Evolutionary conservation across 2,888 invertebrate genomes (phyloP), one percentile per base, ranked within the genome.

Genomic region (Taenaris catops): DNA sequence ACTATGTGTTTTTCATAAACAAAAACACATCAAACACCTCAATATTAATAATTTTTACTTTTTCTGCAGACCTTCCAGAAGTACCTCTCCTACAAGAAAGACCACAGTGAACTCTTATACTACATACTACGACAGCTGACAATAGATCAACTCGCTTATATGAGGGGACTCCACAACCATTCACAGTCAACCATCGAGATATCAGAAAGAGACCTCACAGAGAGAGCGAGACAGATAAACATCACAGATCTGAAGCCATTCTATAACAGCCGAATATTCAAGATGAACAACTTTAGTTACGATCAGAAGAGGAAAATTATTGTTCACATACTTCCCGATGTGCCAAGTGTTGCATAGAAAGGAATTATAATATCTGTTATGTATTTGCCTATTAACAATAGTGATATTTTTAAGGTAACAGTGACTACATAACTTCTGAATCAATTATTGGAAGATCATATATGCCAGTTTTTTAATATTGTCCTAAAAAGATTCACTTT

Each of bases 41-140:
- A 6, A 9, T 5, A 25, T 16, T 2, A 17, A 14, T 8, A 14
- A 16, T 18, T 5, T 23, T n/a, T 11, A n/a, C n/a, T n/a, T n/a
- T n/a, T n/a, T n/a, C n/a, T n/a, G n/a, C 87, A 96, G 94, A 94
- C 94, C 53, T 99, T 99, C 91, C 94, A 95, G 57, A 93, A 95
- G 50, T 98, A 97, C 80, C 86, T 99, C 25, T 88, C 95, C 0
- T 99, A 94, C 89, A 96, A 96, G 66, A 95, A 96, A 60, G 98
- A 99, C 74, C 96, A 98, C 87, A 96, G 97, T 57, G 99, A 99
- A 67, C 88, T 99, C 10, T 84, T 99, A 0, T 95, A 98, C 80
- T 99, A 97, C 76, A 93, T 99, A 49, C 89, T 99, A 32, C 93
- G 97, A 9, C 98, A 99, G 63, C 89, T 99, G 38, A 92, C 96